phyloP scores from a whole-genome alignment of 2,113 vertebrate genomes.

The Apeltes quadracus region DNA sequence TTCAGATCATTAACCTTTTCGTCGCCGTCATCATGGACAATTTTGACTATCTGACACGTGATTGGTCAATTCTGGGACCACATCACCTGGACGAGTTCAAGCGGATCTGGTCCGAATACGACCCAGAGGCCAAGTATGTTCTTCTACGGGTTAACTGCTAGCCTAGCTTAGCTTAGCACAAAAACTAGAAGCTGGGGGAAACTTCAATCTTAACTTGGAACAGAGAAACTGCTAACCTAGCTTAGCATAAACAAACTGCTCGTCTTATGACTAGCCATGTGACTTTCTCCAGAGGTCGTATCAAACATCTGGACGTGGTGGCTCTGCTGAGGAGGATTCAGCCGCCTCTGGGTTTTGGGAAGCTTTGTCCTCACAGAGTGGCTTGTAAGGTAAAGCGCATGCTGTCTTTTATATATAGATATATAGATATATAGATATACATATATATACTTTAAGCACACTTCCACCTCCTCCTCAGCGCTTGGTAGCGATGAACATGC shows the following conservation, averaged over 20 bases:
- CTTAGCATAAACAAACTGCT: too few species aligned
- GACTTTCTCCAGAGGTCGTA: slow-evolving; percentile 69
- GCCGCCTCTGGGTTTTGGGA: slow-evolving; percentile 90
- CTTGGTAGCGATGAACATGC: slow-evolving; percentile 94
- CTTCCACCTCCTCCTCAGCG: slow-evolving; percentile 74
- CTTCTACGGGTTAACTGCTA: not conserved
- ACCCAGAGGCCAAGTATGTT: slow-evolving; percentile 89
- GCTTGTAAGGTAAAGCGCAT: slow-evolving; percentile 86
- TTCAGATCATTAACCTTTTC: slow-evolving; percentile 93
- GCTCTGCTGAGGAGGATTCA: slow-evolving; percentile 89
- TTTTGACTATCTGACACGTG: slow-evolving; percentile 94
- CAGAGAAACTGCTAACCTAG: too few species aligned
- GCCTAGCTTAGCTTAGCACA: slow-evolving; percentile 6
- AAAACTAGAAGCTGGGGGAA: not conserved
- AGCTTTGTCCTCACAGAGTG: slow-evolving; percentile 83
- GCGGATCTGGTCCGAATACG: slow-evolving; percentile 95
- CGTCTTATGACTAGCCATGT: too few species aligned
- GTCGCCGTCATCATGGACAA: slow-evolving; percentile 98
- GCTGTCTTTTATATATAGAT: too few species aligned
- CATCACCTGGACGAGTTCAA: slow-evolving; percentile 97
- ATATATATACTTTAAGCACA: not conserved
- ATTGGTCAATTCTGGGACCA: slow-evolving; percentile 94
- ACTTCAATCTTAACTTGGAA: too few species aligned
- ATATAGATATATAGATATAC: too few species aligned
- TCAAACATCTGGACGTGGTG: slow-evolving; percentile 89